These are phyloP conservation scores for Corythucha ciliata DNA, from an alignment of 2,888 invertebrate species.

Conservation along the genomic window DNA sequence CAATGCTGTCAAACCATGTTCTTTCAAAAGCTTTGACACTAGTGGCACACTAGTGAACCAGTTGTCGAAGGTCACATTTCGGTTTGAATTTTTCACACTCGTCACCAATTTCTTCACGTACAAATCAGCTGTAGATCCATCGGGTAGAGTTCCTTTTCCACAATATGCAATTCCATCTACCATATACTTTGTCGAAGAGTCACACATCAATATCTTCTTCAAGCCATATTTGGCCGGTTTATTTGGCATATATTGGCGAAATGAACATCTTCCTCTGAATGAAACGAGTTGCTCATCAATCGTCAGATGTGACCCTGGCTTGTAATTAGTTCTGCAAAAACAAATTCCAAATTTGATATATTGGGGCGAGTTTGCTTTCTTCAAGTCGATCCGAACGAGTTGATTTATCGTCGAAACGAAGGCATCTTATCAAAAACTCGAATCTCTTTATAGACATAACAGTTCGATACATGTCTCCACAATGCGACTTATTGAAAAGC, in stretches of 20 bases:
- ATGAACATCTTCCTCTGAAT: constrained; percentile 34
- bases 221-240: constrained; percentile 36
- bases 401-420: constrained; percentile 14
- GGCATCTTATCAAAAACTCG: not conserved
- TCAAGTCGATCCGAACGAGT: not conserved
- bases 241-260: constrained; percentile 33
- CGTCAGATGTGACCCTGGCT: constrained; percentile 30
- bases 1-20: constrained; percentile 24
- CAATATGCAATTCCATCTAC: not conserved
- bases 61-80: constrained; percentile 27
- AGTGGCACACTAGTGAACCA: constrained; percentile 31
- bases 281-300: constrained; percentile 35
- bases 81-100: constrained; percentile 25
- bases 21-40: constrained; percentile 27
- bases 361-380: constrained; percentile 5
- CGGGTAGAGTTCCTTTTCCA: not conserved
- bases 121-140: constrained; percentile 10
- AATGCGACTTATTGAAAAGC: not conserved
- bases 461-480: not conserved
- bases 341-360: constrained; percentile 31
- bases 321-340: constrained; percentile 32
- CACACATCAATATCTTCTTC: constrained; percentile 24
- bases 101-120: constrained; percentile 18
- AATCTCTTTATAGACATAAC: constrained; percentile 6
- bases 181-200: not conserved